These are phyloP conservation scores for Drosophila nr. perissopoda DNA, from an alignment of 2,888 invertebrate species.

Conservation along the genomic window DNA sequence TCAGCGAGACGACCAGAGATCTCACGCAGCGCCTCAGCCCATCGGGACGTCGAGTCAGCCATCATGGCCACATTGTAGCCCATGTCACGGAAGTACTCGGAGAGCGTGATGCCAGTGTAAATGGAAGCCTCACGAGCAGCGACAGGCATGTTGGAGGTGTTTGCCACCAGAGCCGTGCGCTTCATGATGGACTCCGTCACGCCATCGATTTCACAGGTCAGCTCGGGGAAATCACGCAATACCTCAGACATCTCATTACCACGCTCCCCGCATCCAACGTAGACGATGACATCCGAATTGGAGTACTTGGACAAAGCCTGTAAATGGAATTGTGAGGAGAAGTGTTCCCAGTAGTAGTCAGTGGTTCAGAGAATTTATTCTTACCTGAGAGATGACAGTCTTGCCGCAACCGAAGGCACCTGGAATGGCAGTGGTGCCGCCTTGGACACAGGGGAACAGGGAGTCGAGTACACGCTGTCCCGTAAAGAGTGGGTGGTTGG, in stretches of 20 bases:
- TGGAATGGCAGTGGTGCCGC: constrained; percentile 99
- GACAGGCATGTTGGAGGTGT: constrained; percentile 99
- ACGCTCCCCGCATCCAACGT: constrained; percentile 99
- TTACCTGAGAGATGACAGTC: constrained; percentile 87
- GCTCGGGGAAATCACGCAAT: constrained; percentile 98
- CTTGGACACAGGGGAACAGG: constrained; percentile 99
- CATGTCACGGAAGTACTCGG: constrained; percentile 99
- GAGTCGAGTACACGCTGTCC: constrained; percentile 99
- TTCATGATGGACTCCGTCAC: constrained; percentile 99
- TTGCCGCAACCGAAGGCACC: constrained; percentile 99
- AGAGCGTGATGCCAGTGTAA: constrained; percentile 99
- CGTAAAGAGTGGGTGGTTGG: constrained; percentile 98
- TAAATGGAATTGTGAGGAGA: not conserved
- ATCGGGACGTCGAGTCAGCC: constrained; percentile 99
- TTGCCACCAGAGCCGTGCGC: constrained; percentile 98
- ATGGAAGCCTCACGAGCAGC: constrained; percentile 99
- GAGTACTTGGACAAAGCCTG: constrained; percentile 99
- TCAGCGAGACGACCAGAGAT: constrained; percentile 98
- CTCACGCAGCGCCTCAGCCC: constrained; percentile 99
- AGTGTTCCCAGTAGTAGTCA: not conserved
- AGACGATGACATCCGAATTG: constrained; percentile 99
- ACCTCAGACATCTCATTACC: constrained; percentile 99
- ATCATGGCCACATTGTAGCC: constrained; percentile 99
- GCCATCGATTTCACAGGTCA: constrained; percentile 98
- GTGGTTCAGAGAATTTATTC: not conserved